These are phyloP conservation scores for Lasioglossum pauxillum DNA, from an alignment of 2,888 invertebrate species.

Conservation along the genomic window DNA sequence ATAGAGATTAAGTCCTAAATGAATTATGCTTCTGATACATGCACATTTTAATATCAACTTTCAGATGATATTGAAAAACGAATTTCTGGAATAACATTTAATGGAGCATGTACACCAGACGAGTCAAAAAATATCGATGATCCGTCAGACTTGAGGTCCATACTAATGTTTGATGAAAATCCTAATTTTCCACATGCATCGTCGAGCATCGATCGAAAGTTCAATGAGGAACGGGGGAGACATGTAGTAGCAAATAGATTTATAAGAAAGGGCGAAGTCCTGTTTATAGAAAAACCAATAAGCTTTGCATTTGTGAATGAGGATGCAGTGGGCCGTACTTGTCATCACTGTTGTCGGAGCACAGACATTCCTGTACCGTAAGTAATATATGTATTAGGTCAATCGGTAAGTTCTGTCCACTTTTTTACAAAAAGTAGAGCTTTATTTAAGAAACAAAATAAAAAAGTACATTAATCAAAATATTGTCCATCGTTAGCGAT, in stretches of 20 bases:
- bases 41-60: slow-evolving; percentile 27
- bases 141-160: slow-evolving; percentile 79
- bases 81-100: slow-evolving; percentile 73
- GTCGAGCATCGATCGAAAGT: slow-evolving; percentile 85
- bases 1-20: background rate
- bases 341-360: slow-evolving; percentile 89
- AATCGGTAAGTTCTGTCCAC: accelerated
- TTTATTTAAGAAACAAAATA: too few species aligned
- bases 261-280: slow-evolving; percentile 88
- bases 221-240: slow-evolving; percentile 87
- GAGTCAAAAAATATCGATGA: slow-evolving; percentile 65
- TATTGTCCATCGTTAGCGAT: too few species aligned
- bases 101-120: slow-evolving; percentile 25
- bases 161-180: slow-evolving; percentile 85
- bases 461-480: too few species aligned
- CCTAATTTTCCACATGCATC: slow-evolving; percentile 86
- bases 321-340: slow-evolving; percentile 86
- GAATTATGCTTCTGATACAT: slow-evolving; percentile 1
- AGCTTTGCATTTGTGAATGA: slow-evolving; percentile 89
- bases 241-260: slow-evolving; percentile 87
- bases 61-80: slow-evolving; percentile 76
- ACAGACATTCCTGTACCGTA: slow-evolving; percentile 87
- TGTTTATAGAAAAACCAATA: slow-evolving; percentile 93
- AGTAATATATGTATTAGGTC: slow-evolving; percentile 79
- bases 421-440: too few species aligned